Conservation (phyloP, 2,113 vertebrate genomes). For the Cynocephalus volans region DNA sequence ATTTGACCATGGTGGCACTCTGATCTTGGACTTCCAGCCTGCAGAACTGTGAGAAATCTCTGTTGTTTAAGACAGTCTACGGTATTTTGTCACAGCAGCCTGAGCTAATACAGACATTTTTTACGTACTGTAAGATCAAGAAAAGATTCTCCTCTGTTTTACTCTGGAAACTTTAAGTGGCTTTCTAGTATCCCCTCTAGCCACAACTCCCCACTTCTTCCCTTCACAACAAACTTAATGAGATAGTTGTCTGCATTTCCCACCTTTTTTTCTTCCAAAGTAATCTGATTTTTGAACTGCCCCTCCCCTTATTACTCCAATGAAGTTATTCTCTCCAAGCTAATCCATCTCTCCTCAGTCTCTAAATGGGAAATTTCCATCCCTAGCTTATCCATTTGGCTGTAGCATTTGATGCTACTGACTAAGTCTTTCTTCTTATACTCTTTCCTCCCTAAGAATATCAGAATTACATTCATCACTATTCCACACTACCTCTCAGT, state of each 20-base stretch:
- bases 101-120: background rate
- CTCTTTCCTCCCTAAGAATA: background rate
- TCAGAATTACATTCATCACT: background rate
- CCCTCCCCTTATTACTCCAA: background rate
- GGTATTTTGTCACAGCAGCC: background rate
- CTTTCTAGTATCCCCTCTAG: background rate
- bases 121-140: background rate
- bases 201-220: background rate
- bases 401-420: background rate
- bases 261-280: background rate
- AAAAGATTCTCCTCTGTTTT: background rate
- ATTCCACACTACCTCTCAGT: background rate
- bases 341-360: background rate
- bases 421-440: background rate
- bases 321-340: background rate
- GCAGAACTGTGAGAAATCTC: background rate
- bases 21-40: background rate
- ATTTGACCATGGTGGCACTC: background rate
- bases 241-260: background rate
- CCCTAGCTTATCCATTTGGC: background rate
- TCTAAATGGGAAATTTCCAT: background rate
- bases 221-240: background rate
- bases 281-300: background rate
- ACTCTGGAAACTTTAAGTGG: background rate
- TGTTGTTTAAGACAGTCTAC: background rate